Evolutionary conservation across 2,113 vertebrate species (phyloP), one percentile per base, ranked within the genome.

Genomic region (Gavialis gangeticus): DNA sequence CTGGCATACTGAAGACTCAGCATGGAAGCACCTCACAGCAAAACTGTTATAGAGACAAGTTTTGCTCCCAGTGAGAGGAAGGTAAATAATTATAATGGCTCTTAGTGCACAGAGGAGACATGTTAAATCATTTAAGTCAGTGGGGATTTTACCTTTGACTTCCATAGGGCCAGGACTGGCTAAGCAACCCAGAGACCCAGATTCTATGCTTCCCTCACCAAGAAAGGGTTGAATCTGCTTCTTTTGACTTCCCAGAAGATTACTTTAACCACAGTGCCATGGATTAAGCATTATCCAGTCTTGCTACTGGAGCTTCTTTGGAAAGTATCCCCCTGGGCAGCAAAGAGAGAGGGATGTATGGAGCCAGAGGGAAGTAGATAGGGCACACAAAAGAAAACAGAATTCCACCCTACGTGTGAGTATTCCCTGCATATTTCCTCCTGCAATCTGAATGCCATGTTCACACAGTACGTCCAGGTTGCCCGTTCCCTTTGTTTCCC

Each of bases 21-120:
- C 9, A 19, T 5, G 46, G n/a, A 28, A 91, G 2, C 17, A 82
- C 8, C n/a, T 73, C 71, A 90, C 55, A 85, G 13, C 19, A 93
- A 46, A 79, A 16, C 12, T 79, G 59, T 76, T 81, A 60, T 24
- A 7, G 25, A 25, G 5, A 57, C n/a, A 88, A 94, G 62, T 21
- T 1, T 18, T 10, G 27, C 0, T 0, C 16, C 64, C 30, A 27
- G 7, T 82, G 63, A 85, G 30, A 58, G 24, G 56, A 46, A 59
- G 37, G 37, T 3, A 60, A 64, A 28, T 46, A 66, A 66, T 17
- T 66, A 9, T 66, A 8, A 28, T 66, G 27, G 27, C 17, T 15
- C 27, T 28, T 11, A 66, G 27, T 28, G 63, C 37, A 59, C 3
- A 81, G 21, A 89, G 78, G 66, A 2, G 24, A 13, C 6, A 14